Evolutionary conservation across 2,797 vertebrate species (phyloP).

Genomic region (Vespertilio murinus): DNA sequence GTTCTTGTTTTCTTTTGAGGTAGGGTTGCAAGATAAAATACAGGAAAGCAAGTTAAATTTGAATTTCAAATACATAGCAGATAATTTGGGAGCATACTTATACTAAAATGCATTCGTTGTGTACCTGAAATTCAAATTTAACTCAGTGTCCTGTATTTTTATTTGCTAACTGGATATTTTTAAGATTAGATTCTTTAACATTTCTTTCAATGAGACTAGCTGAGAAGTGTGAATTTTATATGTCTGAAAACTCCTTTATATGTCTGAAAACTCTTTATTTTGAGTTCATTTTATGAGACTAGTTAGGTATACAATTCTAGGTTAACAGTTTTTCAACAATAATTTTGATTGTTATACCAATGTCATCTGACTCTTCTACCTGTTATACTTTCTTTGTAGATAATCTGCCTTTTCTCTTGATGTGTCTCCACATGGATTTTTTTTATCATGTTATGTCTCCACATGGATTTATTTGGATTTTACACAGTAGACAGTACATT

Average conservation of each 20-base stretch:
- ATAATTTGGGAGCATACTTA: background rate
- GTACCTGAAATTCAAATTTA: background rate
- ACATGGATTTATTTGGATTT: conserved; percentile 25
- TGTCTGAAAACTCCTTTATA: background rate
- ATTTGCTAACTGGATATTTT: background rate
- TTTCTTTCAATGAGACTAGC: background rate
- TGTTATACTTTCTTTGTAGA: background rate
- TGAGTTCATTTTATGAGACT: background rate
- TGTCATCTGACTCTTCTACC: background rate
- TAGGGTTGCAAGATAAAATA: background rate
- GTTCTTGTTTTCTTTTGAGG: background rate
- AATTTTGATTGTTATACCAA: background rate
- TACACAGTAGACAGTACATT: background rate
- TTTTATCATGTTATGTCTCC: background rate
- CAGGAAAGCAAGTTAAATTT: background rate
- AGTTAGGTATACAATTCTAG: background rate
- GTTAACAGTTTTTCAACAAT: background rate
- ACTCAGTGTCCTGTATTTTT: background rate
- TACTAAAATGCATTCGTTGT: background rate
- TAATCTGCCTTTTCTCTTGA: background rate
- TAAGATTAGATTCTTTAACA: background rate
- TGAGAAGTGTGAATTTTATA: background rate
- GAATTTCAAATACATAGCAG: background rate
- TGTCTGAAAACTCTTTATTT: background rate
- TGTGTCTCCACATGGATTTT: background rate